These are phyloP conservation scores for Florisuga fusca DNA, from an alignment of 2,797 vertebrate species.

Conservation along the genomic window DNA sequence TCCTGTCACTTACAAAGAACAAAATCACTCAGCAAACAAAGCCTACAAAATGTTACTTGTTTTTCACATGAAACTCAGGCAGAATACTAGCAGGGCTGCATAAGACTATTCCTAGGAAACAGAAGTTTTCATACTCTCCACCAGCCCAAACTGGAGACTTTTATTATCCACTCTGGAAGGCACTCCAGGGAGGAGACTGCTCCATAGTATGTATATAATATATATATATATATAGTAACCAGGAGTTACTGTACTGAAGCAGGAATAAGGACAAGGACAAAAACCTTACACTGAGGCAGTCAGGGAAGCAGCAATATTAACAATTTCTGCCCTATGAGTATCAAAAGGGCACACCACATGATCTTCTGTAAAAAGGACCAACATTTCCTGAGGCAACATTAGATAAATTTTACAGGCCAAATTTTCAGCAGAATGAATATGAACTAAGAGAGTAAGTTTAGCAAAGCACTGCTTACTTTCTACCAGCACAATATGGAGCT, in stretches of 20 bases:
- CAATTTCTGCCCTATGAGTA: background rate
- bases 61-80: conserved; percentile 26
- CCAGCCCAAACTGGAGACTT: background rate
- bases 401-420: background rate
- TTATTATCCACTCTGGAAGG: background rate
- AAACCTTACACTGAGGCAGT: background rate
- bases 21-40: conserved; percentile 34
- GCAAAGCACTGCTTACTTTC: background rate
- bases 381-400: background rate
- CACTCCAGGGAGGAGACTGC: background rate
- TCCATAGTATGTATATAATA: background rate
- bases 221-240: too few species aligned
- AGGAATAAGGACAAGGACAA: background rate
- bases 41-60: conserved; percentile 31
- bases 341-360: background rate
- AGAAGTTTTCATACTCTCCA: background rate
- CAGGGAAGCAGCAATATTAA: background rate
- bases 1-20: background rate
- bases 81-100: background rate
- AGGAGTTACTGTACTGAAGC: background rate
- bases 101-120: conserved; percentile 38
- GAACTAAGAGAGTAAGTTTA: background rate
- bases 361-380: background rate
- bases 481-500: background rate
- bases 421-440: background rate